These are phyloP conservation scores for Prolemur simus DNA, from an alignment of 2,113 vertebrate genomes.

Conservation along the genomic window DNA sequence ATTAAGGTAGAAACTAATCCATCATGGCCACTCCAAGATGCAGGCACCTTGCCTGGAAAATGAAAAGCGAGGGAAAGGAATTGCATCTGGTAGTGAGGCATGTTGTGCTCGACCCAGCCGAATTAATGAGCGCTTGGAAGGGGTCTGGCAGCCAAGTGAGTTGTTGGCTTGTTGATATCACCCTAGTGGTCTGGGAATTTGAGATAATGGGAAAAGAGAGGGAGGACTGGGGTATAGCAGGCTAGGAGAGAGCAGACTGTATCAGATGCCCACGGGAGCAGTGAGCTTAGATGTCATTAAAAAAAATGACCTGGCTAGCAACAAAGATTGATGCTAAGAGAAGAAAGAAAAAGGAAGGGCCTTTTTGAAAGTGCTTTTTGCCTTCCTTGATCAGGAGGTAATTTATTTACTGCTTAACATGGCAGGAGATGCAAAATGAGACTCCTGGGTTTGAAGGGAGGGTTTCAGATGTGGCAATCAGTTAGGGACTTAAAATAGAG, in stretches of 20 bases:
- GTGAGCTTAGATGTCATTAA: slow-evolving; percentile 51
- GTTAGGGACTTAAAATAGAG: neutral
- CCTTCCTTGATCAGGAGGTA: slow-evolving; percentile 49
- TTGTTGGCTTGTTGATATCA: slow-evolving; percentile 44
- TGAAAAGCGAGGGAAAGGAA: slow-evolving; percentile 15
- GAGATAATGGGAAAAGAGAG: slow-evolving; percentile 60
- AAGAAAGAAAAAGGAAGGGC: slow-evolving; percentile 60
- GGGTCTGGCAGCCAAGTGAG: slow-evolving; percentile 56
- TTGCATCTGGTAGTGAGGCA: neutral
- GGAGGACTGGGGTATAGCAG: neutral
- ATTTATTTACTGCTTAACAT: slow-evolving; percentile 66
- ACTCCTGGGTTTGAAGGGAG: neutral
- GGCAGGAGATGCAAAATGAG: slow-evolving; percentile 43
- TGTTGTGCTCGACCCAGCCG: neutral
- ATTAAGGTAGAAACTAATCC: slow-evolving; percentile 63
- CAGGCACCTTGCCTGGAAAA: slow-evolving; percentile 49
- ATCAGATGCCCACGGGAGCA: slow-evolving; percentile 22
- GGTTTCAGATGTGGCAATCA: slow-evolving; percentile 12
- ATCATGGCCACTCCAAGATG: slow-evolving; percentile 32
- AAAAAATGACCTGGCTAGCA: slow-evolving; percentile 44
- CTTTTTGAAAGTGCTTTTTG: slow-evolving; percentile 48
- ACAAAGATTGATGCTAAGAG: slow-evolving; percentile 67
- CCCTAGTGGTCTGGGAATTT: slow-evolving; percentile 50
- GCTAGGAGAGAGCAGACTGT: slow-evolving; percentile 6
- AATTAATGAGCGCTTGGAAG: slow-evolving; percentile 40